Evolutionary conservation across 2,888 invertebrate species (phyloP).

Genomic region (Cerastis leucographa): DNA sequence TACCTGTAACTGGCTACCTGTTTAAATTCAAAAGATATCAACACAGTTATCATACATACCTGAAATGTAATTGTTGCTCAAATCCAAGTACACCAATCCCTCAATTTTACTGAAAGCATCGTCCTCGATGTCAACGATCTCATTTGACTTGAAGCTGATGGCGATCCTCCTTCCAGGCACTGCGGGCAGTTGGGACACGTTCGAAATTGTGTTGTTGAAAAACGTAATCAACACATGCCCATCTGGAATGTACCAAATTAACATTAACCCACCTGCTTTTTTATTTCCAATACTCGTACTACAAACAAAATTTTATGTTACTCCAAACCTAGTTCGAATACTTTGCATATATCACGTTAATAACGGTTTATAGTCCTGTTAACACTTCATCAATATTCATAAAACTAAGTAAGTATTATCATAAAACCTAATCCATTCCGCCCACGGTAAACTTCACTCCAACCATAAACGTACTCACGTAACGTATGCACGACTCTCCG

Average conservation of each 20-base stretch:
- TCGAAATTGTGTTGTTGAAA: constrained; percentile 89
- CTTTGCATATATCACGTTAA: constrained; percentile 43
- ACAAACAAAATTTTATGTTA: constrained; percentile 13
- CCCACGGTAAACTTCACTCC: constrained; percentile 49
- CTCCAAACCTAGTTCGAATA: constrained; percentile 27
- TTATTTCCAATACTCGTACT: constrained; percentile 7
- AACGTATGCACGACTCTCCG: constrained; percentile 32
- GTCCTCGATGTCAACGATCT: constrained; percentile 87
- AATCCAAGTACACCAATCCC: constrained; percentile 89
- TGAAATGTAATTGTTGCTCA: constrained; percentile 90
- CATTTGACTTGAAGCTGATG: constrained; percentile 89
- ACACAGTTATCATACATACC: constrained; percentile 78
- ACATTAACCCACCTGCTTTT: constrained; percentile 26
- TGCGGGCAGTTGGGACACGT: constrained; percentile 84
- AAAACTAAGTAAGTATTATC: constrained; percentile 52
- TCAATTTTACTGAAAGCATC: constrained; percentile 89
- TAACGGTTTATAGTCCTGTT: constrained; percentile 50
- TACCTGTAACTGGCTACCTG: constrained; percentile 33
- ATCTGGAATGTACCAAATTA: constrained; percentile 76
- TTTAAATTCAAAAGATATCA: constrained; percentile 9
- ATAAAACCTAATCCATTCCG: constrained; percentile 58
- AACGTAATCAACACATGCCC: constrained; percentile 89
- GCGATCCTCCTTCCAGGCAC: constrained; percentile 85
- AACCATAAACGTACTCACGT: constrained; percentile 46
- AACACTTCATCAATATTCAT: constrained; percentile 63